Percentiles rank a stretch among this genome's conserved stretches.
These are phyloP conservation scores for Prolemur simus DNA, from an alignment of 2,113 vertebrate genomes.

Conservation along the genomic window DNA sequence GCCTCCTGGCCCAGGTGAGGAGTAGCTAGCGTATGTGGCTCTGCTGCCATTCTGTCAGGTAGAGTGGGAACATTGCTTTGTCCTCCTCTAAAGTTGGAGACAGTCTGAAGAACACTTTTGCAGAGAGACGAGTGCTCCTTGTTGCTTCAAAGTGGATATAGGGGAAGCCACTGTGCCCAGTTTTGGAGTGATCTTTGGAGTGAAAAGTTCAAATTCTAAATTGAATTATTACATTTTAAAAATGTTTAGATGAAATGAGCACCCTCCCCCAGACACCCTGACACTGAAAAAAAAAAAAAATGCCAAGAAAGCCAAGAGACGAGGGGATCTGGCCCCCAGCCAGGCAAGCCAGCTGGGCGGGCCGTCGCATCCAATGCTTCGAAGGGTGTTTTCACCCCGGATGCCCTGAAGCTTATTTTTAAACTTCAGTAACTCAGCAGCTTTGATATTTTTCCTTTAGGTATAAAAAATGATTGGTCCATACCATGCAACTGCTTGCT, in stretches of 20 bases:
- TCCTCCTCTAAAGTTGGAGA: background rate
- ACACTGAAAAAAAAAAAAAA: background rate
- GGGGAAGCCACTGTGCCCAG: background rate
- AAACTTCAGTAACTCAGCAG: slow-evolving; percentile 52
- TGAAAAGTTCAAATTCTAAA: background rate
- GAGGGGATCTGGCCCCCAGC: background rate
- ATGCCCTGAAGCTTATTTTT: slow-evolving; percentile 38
- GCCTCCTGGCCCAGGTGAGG: background rate
- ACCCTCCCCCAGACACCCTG: background rate
- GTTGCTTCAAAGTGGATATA: background rate
- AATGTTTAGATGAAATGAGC: background rate
- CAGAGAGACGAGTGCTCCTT: background rate
- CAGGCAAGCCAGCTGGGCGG: background rate
- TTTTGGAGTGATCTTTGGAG: background rate
- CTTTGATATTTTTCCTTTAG: slow-evolving; percentile 34
- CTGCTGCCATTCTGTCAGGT: background rate
- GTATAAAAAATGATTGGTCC: background rate
- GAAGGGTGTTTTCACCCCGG: background rate
- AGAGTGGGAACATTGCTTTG: background rate
- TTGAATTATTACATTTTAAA: background rate
- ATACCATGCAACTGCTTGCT: slow-evolving; percentile 22
- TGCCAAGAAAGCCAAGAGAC: background rate
- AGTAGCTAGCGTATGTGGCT: background rate
- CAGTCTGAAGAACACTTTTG: background rate
- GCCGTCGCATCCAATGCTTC: background rate